Base-by-base conservation (phyloP, 2,797 vertebrate genomes). In the Channallabes apus region DNA sequence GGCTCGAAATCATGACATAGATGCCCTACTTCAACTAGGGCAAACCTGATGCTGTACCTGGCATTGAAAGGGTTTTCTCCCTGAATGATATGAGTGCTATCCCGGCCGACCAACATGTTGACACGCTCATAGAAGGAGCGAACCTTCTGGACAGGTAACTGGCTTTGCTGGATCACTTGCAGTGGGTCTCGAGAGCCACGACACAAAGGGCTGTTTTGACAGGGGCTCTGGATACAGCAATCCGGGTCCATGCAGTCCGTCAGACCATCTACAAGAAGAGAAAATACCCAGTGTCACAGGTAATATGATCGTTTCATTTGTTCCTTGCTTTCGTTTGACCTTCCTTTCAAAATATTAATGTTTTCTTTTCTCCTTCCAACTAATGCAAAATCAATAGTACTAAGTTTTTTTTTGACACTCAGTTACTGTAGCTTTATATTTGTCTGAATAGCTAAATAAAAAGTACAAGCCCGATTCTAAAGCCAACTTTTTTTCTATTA, bases 241-340 rank as follows among this genome's bases (percentile, higher is more conserved):
- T 99, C 98, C 0, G 98, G 98, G 93, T 99, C 98, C 94, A 99
- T 95, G 92, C 98, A 99, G 93, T 99, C 98, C 20, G 97, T 97
- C 84, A 99, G 95, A 89, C 98, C 98, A 90, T 99, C 98, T 99
- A 95, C 88, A 85, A 32, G n/a, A 84, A 51, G 69, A 46, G 51
- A 65, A 64, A 61, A 77, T 20, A 69, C 41, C 5, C 24, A 68
- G 46, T 22, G 24, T 20, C 79, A 6, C n/a, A 54, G 12, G 18
- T 2, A 12, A 54, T 54, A 54, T 0, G 18, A 32, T 68, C 8
- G 18, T 29, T 79, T 62, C 2, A 79, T 62, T 79, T 3, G 11
- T 61, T 35, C 9, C 4, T 61, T 59, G 75, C 18, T 35, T 35
- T 35, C 11, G 7, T 12, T 77, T 77, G 29, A 58, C 27, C 54